These are phyloP conservation scores for Hirtodrosophila confusa DNA, from an alignment of 2,888 invertebrate species.

Conservation along the genomic window DNA sequence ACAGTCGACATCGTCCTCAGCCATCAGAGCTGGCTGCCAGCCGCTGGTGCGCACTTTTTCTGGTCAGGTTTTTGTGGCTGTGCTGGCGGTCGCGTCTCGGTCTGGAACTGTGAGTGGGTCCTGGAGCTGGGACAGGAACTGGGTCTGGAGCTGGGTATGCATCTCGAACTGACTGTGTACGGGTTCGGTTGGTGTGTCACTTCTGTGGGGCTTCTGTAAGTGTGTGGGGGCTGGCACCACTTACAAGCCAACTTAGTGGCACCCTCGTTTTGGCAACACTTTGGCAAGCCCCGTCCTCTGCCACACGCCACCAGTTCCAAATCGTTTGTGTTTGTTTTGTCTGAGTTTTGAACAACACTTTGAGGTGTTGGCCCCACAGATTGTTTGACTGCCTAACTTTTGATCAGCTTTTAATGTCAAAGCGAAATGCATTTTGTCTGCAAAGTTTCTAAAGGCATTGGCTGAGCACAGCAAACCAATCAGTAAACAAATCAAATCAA, in stretches of 20 bases:
- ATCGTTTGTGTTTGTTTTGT: conserved; percentile 50
- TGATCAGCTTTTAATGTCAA: conserved; percentile 72
- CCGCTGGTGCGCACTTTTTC: conserved; percentile 36
- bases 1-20: conserved; percentile 58
- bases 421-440: conserved; percentile 70
- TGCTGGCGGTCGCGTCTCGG: conserved; percentile 51
- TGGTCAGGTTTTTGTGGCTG: conserved; percentile 63
- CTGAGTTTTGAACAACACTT: conserved; percentile 50
- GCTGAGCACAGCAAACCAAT: conserved; percentile 10
- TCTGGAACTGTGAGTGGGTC: conserved; percentile 29
- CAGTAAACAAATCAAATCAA: conserved; percentile 15
- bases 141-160: conserved; percentile 13
- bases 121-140: conserved; percentile 15
- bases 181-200: conserved; percentile 15
- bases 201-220: conserved; percentile 9
- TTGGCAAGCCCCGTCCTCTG: conserved; percentile 2
- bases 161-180: conserved; percentile 11
- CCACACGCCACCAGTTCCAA: conserved; percentile 20
- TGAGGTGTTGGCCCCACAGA: conserved; percentile 48
- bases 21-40: conserved; percentile 39
- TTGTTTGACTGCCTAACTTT: conserved; percentile 68
- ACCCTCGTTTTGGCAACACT: conserved; percentile 53
- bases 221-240: conserved; percentile 36
- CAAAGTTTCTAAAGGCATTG: conserved; percentile 58
- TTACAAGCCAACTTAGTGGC: conserved; percentile 55